Evolutionary conservation across 2,888 invertebrate genomes (phyloP).

Genomic region (Tinea semifulvella): DNA sequence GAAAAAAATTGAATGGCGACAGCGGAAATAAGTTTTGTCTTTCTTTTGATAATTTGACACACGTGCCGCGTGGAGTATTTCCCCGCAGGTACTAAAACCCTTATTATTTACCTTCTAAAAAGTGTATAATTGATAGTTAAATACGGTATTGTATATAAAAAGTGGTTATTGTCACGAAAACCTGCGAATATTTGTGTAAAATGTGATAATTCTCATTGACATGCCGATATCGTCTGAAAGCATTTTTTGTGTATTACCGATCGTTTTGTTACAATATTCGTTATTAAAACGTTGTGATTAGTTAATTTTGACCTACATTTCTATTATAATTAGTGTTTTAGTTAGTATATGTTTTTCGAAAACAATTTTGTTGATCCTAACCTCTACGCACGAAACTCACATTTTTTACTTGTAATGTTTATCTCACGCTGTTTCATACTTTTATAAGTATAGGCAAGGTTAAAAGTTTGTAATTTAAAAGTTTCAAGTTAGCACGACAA

Average conservation of each 20-base stretch:
- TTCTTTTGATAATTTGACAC: conserved; percentile 63
- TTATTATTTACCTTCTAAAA: conserved; percentile 33
- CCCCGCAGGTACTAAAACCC: conserved; percentile 55
- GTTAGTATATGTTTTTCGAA: neutral
- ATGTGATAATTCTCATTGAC: conserved; percentile 20
- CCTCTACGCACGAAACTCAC: too few relatives aligned
- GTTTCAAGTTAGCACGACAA: too few relatives aligned
- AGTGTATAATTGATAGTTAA: conserved; percentile 14
- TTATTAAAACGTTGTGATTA: neutral
- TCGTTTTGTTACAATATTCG: too few relatives aligned
- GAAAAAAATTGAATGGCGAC: conserved; percentile 42
- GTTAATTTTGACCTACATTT: too few relatives aligned
- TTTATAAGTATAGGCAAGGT: too few relatives aligned
- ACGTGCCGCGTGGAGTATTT: conserved; percentile 66
- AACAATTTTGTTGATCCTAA: neutral
- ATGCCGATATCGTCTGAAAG: conserved; percentile 5
- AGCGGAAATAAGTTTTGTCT: conserved; percentile 46
- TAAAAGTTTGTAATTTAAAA: too few relatives aligned
- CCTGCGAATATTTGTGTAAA: conserved; percentile 29
- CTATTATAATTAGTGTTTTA: neutral
- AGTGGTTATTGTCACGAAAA: neutral
- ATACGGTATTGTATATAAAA: neutral
- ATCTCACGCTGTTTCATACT: too few relatives aligned
- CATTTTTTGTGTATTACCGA: too few relatives aligned
- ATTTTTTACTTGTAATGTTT: too few relatives aligned